A percentile compares a stretch with the other conserved stretches of the same genome.
Evolutionary conservation across 2,888 invertebrate species (phyloP).

Genomic region (Tenthredo amoena): DNA sequence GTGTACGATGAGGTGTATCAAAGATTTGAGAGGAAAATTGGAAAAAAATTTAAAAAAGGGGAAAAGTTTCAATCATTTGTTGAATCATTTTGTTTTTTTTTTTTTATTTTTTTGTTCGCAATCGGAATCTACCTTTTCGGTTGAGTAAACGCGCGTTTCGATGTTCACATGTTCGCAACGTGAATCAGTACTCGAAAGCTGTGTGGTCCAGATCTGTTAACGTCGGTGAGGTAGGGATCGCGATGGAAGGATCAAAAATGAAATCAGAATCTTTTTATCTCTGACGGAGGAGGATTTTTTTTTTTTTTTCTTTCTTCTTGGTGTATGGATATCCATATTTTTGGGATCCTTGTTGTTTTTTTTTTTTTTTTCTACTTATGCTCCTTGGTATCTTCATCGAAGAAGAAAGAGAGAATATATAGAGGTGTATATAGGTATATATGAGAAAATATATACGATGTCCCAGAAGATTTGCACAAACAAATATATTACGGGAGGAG

Average conservation of each 20-base stretch:
- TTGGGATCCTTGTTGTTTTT: neutral
- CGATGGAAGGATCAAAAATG: neutral
- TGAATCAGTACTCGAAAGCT: neutral
- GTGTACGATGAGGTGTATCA: too few species aligned
- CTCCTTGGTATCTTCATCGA: too few species aligned
- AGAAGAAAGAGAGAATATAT: too few species aligned
- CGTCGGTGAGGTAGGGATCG: neutral
- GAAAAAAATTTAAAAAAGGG: too few species aligned
- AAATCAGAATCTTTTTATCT: neutral
- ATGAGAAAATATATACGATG: slow-evolving; percentile 21
- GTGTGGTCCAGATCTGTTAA: neutral
- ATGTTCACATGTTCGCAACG: neutral
- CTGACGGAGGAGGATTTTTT: neutral
- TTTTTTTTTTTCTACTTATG: neutral
- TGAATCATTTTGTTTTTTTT: neutral
- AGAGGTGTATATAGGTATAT: neutral
- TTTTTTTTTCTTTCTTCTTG: too few species aligned
- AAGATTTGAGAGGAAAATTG: too few species aligned
- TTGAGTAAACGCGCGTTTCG: neutral
- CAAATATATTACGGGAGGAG: slow-evolving; percentile 59
- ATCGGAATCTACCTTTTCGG: neutral
- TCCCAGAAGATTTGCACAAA: slow-evolving; percentile 63
- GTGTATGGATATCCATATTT: neutral
- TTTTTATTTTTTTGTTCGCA: neutral
- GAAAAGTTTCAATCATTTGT: too few species aligned